Evolutionary conservation across 1,140 invertebrate genomes (phyloP), one percentile per base, ranked within the genome.

Genomic region (Lasaia peninsularis): DNA sequence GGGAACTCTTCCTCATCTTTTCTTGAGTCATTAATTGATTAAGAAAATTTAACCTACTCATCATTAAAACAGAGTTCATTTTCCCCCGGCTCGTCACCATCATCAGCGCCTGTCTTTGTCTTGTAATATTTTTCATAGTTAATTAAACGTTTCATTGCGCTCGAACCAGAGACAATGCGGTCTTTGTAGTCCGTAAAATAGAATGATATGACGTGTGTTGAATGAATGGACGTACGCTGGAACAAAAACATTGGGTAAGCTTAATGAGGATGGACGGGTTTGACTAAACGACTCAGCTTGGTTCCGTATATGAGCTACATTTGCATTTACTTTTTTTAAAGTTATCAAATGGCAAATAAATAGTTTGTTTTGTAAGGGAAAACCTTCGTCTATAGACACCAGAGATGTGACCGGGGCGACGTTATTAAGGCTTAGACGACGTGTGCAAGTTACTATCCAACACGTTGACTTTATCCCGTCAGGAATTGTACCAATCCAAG

Each of bases 131-230:
- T 69, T 68, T 74, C 58, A 74, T 68, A 66, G 63, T 73, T 77
- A 78, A 76, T 76, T 77, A 73, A 76, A 72, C 67, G 65, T 71
- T 71, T 20, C 44, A 71, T 74, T 72, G 55, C 65, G 24, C 57
- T 67, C 62, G 58, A 69, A 75, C 50, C 52, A 32, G 58, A 68
- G 63, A 66, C 60, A 63, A 65, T 61, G 52, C 18, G 56, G 49
- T 59, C 63, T 67, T 63, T 71, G 66, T 75, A 58, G 52, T 61
- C 57, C 51, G 37, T 65, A 59, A 56, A 57, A 40, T 64, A 54
- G 57, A 50, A 51, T 63, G 59, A 58, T 65, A 55, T 61, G 69
- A 62, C 58, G 63, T 56, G 4, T 52, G 31, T 51, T 63, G 58
- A 63, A 63, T 58, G 56, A 33, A 12, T 24, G 10, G 10, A 28